phyloP scores from a whole-genome alignment of 2,113 vertebrate species.

The Peucedramus taeniatus region DNA sequence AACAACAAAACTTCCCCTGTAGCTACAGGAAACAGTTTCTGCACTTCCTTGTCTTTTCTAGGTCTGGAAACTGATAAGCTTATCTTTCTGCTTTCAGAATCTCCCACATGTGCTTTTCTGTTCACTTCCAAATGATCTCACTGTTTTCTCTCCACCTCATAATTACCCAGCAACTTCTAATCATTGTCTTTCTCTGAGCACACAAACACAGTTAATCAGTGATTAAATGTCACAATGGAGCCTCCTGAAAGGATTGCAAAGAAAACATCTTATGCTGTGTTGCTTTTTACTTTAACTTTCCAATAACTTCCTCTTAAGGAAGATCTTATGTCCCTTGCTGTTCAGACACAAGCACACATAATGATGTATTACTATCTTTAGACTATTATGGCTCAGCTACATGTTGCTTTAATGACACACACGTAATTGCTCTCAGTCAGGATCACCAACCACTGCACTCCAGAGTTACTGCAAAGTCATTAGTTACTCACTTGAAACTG shows the following conservation, averaged over 20 bases:
- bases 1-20: neutral
- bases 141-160: neutral
- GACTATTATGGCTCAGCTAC: neutral
- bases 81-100: neutral
- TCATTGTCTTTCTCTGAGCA: neutral
- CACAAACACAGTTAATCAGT: neutral
- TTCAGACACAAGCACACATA: neutral
- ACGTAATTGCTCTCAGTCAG: neutral
- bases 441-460: neutral
- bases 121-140: neutral
- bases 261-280: neutral
- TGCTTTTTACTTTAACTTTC: neutral
- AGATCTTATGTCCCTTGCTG: neutral
- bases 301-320: neutral
- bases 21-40: neutral
- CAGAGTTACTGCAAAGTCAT: neutral
- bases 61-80: neutral
- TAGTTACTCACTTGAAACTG: neutral
- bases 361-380: slow-evolving; percentile 1
- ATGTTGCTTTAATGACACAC: neutral
- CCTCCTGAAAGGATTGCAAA: neutral
- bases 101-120: neutral
- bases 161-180: neutral
- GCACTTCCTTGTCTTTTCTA: neutral
- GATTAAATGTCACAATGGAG: neutral